Evolutionary conservation across 1,140 invertebrate genomes (phyloP).

Genomic region (Ceratosolen solmsi): DNA sequence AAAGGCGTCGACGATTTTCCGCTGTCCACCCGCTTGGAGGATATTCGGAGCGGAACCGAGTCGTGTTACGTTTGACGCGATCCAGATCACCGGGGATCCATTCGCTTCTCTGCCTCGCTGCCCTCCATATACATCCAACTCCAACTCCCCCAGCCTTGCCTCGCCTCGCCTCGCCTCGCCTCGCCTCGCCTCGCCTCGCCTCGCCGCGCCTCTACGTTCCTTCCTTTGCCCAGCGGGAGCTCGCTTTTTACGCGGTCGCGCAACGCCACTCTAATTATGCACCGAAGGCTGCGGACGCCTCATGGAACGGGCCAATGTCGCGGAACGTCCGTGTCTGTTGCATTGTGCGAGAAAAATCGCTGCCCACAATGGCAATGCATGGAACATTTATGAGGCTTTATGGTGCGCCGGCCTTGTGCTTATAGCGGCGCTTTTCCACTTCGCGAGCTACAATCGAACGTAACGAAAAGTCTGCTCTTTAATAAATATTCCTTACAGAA

Average conservation of each 20-base stretch:
- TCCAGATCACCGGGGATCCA: conserved; percentile 53
- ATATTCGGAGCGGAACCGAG: conserved; percentile 62
- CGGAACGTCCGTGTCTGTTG: background rate
- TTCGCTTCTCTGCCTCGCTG: conserved; percentile 29
- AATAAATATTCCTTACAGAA: background rate
- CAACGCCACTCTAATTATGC: background rate
- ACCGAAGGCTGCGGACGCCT: background rate
- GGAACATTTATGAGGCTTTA: background rate
- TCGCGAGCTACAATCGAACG: too few species aligned
- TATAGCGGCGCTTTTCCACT: too few species aligned
- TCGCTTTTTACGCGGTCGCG: background rate
- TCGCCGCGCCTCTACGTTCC: conserved; percentile 41
- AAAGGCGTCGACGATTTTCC: background rate
- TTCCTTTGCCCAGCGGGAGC: background rate
- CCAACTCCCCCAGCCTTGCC: background rate
- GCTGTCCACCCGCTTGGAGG: background rate
- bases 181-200: background rate
- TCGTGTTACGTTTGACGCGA: conserved; percentile 56
- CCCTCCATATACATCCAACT: conserved; percentile 37
- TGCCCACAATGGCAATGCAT: background rate
- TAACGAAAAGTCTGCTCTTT: background rate
- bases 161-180: too few species aligned
- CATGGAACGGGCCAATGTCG: background rate
- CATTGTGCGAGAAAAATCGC: background rate
- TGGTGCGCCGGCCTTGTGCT: too few species aligned